phyloP scores from a whole-genome alignment of 2,888 invertebrate species.

The Nemoura dubitans region DNA sequence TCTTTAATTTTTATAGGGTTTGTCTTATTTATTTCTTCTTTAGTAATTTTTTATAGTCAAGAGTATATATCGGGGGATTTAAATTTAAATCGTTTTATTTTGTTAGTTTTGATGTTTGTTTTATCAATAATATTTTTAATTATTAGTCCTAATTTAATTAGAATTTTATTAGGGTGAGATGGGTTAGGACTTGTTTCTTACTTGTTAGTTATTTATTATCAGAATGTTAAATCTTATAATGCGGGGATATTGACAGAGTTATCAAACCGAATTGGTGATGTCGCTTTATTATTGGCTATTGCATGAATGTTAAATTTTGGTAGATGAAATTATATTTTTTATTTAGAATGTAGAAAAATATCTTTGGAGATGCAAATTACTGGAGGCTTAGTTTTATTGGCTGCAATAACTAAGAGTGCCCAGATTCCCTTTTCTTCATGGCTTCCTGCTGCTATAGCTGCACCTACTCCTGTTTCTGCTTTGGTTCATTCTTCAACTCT shows the following conservation, averaged over 20 bases:
- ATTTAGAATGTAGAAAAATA: constrained; percentile 61
- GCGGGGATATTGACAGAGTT: constrained; percentile 77
- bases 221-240: constrained; percentile 73
- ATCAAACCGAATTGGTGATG: constrained; percentile 79
- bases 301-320: constrained; percentile 67
- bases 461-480: not conserved
- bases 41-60: constrained; percentile 71
- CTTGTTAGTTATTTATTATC: constrained; percentile 77
- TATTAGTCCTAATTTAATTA: constrained; percentile 74
- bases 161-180: constrained; percentile 78
- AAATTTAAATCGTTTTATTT: constrained; percentile 71
- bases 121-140: constrained; percentile 73
- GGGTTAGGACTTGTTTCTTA: constrained; percentile 77
- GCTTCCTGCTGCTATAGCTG: constrained; percentile 8
- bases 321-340: constrained; percentile 66
- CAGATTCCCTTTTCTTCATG: constrained; percentile 55
- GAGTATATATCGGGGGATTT: constrained; percentile 70
- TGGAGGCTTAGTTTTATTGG: constrained; percentile 63
- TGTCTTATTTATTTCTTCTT: constrained; percentile 73
- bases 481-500: constrained; percentile 16
- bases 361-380: constrained; percentile 62
- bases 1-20: constrained; percentile 71
- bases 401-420: constrained; percentile 78
- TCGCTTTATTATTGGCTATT: constrained; percentile 70
- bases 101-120: constrained; percentile 72